Evolutionary conservation across 2,888 invertebrate species (phyloP), one percentile per base, ranked within the genome.

Genomic region (Chelonus formosanus): DNA sequence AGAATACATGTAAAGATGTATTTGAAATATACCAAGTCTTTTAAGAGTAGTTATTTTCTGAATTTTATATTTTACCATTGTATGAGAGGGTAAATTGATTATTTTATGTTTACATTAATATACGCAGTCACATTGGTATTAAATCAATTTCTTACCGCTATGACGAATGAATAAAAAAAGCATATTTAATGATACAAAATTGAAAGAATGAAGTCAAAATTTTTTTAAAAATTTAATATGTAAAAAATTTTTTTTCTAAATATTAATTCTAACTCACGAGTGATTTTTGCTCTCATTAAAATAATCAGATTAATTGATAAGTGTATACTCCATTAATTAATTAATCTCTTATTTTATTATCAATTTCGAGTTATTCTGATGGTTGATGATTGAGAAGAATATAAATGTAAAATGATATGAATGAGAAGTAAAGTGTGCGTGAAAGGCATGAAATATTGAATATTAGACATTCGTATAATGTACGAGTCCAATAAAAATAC

Each of bases 61-160:
- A 79, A 76, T 80, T 83, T 81, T 81, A 80, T 81, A 81, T 80
- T 81, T 80, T 77, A 73, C 74, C 70, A 70, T 70, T 68, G 60
- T 48, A 59, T 34, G 36, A 48, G 32, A 58, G 35, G 36, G 31
- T 7, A 5, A 47, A 5, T 4, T 43, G 43, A 40, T 56, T 31
- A 20, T 44, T 7, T 32, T 44, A 35, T 20, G 20, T 20, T 20
- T 20, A 20, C 20, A 20, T 1, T 20, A 20, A 20, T 20, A 20
- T 20, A 20, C 20, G 20, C 20, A 20, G 20, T 20, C 20, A 20
- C 20, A 20, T 20, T 20, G 20, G 20, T 20, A 20, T 20, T 20
- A 20, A 20, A 20, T 20, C 20, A 20, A 20, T 20, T 20, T 20
- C 20, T 20, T 20, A 20, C 20, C 20, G 20, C 20, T 20, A 20